Base-by-base conservation (phyloP, 2,113 vertebrate species). In the Rhinoderma darwinii region DNA sequence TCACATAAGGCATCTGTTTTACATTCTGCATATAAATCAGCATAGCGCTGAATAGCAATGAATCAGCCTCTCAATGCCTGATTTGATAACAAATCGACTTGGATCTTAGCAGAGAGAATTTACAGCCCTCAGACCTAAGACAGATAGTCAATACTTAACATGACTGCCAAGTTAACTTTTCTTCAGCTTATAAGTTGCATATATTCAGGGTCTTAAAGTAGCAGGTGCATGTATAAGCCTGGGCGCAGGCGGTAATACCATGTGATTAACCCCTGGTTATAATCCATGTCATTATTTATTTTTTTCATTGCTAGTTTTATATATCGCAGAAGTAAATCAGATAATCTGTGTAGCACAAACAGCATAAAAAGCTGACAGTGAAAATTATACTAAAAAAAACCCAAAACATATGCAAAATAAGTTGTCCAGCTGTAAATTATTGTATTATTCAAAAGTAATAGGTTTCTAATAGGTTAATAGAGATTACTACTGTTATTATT, bases 1-100 rank as follows among this genome's bases (percentile, higher is more conserved):
- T 98, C 97, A 96, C 97, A 96, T 96, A 97, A 96, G 97, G 97
- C 97, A 98, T 99, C 97, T 99, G 97, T 99, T 99, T 99, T 99
- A 99, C 97, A 99, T 99, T 99, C 97, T 98, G 98, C 98, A 99
- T 99, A 99, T 99, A 99, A 99, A 99, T 99, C 97, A 99, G 97
- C 93, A 93, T 93, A 94, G 96, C 94, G 95, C 96, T 96, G 97
- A 98, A 98, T 97, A 97, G 96, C 97, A 97, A 99, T 99, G 97
- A 99, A 99, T 98, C 97, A 99, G 97, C 93, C 92, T 94, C 95
- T 96, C 94, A 97, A 98, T 97, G 97, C 96, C 97, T 98, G 97
- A 99, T 99, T 99, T 98, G 97, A 99, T 99, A 99, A 98, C 97
- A 99, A 99, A 99, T 99, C 96, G 96, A 98, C 97, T 97, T 95